A percentile compares a stretch with the other conserved stretches of the same genome.
phyloP scores from a whole-genome alignment of 2,113 vertebrate genomes.

The Hyla sarda region DNA sequence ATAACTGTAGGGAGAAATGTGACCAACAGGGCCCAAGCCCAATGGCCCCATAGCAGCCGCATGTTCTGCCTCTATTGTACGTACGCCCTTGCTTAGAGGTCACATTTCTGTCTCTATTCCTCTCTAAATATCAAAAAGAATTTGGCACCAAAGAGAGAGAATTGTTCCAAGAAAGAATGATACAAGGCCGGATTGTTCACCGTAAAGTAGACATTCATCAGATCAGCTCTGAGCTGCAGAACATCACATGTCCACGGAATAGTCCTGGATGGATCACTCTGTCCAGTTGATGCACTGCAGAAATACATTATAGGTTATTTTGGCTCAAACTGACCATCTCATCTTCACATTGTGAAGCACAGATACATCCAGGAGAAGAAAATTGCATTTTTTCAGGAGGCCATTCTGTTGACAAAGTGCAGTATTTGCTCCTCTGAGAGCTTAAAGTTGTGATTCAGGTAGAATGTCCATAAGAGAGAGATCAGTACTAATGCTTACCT shows the following conservation, averaged over 20 bases:
- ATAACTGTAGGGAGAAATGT: too few relatives aligned
- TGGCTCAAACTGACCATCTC: constrained; percentile 29
- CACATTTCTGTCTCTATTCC: too few relatives aligned
- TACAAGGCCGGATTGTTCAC: constrained; percentile 41
- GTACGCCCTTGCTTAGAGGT: background rate
- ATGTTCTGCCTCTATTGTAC: too few relatives aligned
- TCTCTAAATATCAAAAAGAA: background rate
- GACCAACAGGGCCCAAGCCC: too few relatives aligned
- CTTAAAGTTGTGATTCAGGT: constrained; percentile 33
- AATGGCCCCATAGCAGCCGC: too few relatives aligned
- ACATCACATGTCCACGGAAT: constrained; percentile 33
- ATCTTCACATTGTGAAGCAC: constrained; percentile 57
- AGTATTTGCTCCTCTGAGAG: constrained; percentile 61
- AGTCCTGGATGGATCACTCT: constrained; percentile 50
- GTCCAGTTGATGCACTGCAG: constrained; percentile 58
- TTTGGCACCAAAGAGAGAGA: constrained; percentile 28
- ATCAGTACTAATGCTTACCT: background rate
- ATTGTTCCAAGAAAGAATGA: constrained; percentile 7
- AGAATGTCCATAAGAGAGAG: background rate
- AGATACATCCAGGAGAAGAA: constrained; percentile 46
- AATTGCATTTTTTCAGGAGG: constrained; percentile 65
- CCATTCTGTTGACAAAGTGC: constrained; percentile 64
- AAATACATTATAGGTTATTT: constrained; percentile 58
- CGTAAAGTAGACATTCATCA: background rate
- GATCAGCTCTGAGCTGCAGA: constrained; percentile 50